These are phyloP conservation scores for Aegotheles bennettii DNA, from an alignment of 2,113 vertebrate species.

Conservation along the genomic window DNA sequence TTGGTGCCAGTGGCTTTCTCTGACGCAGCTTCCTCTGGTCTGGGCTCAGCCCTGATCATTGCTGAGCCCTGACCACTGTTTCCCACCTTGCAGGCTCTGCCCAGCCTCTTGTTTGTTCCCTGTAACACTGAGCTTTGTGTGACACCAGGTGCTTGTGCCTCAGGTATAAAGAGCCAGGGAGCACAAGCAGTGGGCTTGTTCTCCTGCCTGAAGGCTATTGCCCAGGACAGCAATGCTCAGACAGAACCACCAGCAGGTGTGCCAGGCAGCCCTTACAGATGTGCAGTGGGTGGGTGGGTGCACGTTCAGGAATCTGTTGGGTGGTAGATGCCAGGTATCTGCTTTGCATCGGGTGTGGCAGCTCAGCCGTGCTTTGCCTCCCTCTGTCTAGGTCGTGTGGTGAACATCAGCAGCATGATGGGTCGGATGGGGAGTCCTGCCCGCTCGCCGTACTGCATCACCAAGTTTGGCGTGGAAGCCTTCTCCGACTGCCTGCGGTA, in stretches of 20 bases:
- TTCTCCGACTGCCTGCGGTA: slow-evolving; percentile 82
- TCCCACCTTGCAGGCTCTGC: background rate
- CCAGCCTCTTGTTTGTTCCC: background rate
- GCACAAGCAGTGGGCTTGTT: background rate
- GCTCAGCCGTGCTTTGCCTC: background rate
- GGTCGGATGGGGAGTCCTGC: slow-evolving; percentile 76
- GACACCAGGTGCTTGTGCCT: background rate
- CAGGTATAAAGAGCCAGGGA: background rate
- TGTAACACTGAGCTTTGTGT: background rate
- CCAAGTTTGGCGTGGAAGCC: slow-evolving; percentile 79
- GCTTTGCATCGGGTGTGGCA: background rate
- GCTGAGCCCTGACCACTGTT: background rate
- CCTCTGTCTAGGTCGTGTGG: slow-evolving; percentile 60
- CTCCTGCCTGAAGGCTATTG: background rate
- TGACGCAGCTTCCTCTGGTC: background rate
- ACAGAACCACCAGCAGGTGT: background rate
- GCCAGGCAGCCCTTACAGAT: background rate
- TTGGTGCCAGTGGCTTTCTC: background rate
- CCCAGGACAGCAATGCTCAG: background rate
- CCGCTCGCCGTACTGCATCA: slow-evolving; percentile 78
- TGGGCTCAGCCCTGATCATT: background rate
- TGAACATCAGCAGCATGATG: slow-evolving; percentile 83
- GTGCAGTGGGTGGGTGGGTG: rapidly evolving
- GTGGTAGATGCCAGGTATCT: background rate
- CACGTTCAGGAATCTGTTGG: rapidly evolving